Conservation (phyloP, 2,113 vertebrate genomes). For the Tyto alba region DNA sequence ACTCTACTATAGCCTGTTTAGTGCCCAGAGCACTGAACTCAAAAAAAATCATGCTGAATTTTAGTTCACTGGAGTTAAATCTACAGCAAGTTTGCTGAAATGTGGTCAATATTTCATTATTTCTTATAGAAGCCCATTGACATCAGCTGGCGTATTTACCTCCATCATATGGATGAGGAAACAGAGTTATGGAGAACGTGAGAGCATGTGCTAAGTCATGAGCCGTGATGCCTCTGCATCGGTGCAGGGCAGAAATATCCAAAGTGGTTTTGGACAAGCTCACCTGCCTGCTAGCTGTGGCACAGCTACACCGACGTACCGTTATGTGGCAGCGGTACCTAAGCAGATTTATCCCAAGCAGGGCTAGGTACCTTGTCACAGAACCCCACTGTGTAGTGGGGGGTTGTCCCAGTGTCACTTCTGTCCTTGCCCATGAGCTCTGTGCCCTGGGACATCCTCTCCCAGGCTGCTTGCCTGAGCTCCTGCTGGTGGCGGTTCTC, state of each 20-base stretch:
- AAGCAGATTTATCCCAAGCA: neutral
- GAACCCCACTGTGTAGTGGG: rapidly evolving
- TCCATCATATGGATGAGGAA: neutral
- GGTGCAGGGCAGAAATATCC: neutral
- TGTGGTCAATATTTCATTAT: neutral
- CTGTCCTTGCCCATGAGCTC: neutral
- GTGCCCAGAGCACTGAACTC: neutral
- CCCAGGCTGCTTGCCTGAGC: neutral
- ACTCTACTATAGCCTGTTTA: neutral
- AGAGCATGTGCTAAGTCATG: neutral
- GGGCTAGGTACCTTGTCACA: neutral
- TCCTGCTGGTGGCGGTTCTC: neutral
- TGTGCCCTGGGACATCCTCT: neutral
- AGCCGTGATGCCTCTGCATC: rapidly evolving
- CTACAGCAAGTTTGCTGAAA: neutral
- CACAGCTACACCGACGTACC: neutral
- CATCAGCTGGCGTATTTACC: neutral
- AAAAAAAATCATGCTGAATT: neutral
- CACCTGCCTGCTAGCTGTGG: neutral
- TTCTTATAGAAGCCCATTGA: neutral
- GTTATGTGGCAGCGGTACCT: neutral
- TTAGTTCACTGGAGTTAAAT: neutral
- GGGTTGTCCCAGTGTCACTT: neutral
- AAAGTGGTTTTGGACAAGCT: neutral
- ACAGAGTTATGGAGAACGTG: neutral